These are phyloP conservation scores for Troides aeacus DNA, from an alignment of 2,888 invertebrate genomes.

Conservation along the genomic window DNA sequence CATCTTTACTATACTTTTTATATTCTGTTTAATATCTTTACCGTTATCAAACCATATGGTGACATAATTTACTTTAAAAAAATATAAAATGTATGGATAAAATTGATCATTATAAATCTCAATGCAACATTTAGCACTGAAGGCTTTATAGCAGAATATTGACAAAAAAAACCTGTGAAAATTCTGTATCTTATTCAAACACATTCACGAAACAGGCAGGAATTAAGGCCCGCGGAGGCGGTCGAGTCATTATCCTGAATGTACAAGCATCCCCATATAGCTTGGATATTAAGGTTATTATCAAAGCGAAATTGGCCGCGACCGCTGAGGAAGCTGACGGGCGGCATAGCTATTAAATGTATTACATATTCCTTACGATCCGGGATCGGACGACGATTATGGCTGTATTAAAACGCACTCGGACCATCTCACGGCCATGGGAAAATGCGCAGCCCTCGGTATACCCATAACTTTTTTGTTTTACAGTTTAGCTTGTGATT, in stretches of 20 bases:
- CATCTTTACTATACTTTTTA: too few species aligned
- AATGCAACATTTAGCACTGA: too few species aligned
- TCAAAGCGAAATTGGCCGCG: slow-evolving; percentile 73
- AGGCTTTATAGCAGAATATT: too few species aligned
- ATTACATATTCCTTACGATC: slow-evolving; percentile 77
- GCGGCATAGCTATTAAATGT: slow-evolving; percentile 71
- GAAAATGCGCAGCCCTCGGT: slow-evolving; percentile 64
- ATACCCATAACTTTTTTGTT: slow-evolving; percentile 59
- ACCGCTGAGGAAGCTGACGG: slow-evolving; percentile 79
- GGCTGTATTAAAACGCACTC: slow-evolving; percentile 73
- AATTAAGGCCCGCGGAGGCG: slow-evolving; percentile 53
- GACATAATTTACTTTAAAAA: too few species aligned
- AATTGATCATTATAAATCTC: too few species aligned
- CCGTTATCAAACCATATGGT: too few species aligned
- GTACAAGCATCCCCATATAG: slow-evolving; percentile 70
- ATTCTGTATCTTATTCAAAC: slow-evolving; percentile 40
- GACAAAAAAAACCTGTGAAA: slow-evolving; percentile 22
- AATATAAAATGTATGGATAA: too few species aligned
- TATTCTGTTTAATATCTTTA: too few species aligned
- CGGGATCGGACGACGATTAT: slow-evolving; percentile 71
- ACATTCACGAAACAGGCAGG: slow-evolving; percentile 54
- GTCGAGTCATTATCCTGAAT: slow-evolving; percentile 70
- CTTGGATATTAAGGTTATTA: slow-evolving; percentile 78
- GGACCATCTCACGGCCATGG: slow-evolving; percentile 69
- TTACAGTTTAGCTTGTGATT: slow-evolving; percentile 72